A percentile compares a stretch with the other conserved stretches of the same genome.
phyloP scores from a whole-genome alignment of 92 coral and sea anemone species.

The Zoanthus solanderi region DNA sequence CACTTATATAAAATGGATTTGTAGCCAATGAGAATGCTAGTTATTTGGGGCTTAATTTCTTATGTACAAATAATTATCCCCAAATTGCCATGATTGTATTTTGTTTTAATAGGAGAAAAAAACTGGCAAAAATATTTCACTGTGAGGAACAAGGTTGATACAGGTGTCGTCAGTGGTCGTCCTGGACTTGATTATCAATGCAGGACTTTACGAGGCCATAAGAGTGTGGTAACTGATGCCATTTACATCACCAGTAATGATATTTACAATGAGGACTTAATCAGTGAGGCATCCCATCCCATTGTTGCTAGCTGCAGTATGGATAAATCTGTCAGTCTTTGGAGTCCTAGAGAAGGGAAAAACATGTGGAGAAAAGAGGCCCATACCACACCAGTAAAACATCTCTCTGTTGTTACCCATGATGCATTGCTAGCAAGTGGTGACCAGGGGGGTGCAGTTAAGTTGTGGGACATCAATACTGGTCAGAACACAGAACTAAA shows the following conservation, averaged over 20 bases:
- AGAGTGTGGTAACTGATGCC: constrained; percentile 67
- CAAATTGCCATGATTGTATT: no score
- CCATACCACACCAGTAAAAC: constrained; percentile 71
- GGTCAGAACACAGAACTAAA: constrained; percentile 62
- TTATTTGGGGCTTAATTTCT: no score
- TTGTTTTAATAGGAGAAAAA: constrained; percentile 63
- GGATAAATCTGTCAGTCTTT: constrained; percentile 76
- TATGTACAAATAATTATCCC: no score
- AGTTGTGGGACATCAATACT: constrained; percentile 73
- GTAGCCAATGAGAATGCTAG: no score
- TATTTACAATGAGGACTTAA: constrained; percentile 76
- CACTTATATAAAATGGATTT: no score
- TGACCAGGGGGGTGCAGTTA: constrained; percentile 72
- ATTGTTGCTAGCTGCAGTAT: constrained; percentile 75
- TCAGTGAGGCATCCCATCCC: constrained; percentile 73
- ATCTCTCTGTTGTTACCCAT: constrained; percentile 64
- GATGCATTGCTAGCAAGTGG: constrained; percentile 77
- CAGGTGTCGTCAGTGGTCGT: constrained; percentile 77
- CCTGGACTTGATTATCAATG: constrained; percentile 82
- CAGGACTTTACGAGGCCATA: constrained; percentile 84
- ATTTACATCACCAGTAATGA: constrained; percentile 72
- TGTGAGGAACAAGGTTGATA: constrained; percentile 77
- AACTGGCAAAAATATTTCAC: constrained; percentile 81
- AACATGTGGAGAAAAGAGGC: constrained; percentile 69
- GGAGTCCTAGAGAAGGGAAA: constrained; percentile 81